Evolutionary conservation across 2,797 vertebrate species (phyloP), one percentile per base, ranked within the genome.

Genomic region (Ceyx erithaca): DNA sequence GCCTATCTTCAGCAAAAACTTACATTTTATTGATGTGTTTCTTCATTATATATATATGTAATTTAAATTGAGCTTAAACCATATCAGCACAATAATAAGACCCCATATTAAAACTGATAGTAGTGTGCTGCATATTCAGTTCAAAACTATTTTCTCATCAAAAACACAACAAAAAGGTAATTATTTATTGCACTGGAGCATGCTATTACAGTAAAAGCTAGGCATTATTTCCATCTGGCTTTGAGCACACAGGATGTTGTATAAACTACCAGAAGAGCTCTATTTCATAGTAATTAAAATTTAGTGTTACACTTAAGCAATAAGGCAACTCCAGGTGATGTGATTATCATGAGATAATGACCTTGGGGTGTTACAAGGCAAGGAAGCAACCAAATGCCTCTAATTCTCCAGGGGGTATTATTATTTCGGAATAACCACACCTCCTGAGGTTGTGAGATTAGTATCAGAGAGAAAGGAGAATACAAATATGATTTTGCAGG

Each of bases 211-310:
- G 94, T 96, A 97, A 97, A 97, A 98, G 95, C 94, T 87, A 97
- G 94, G 92, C 92, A 93, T 96, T 97, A 92, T 96, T 98, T 98
- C 97, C 97, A 98, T 98, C 98, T 98, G 97, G 96, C 97, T 97
- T 97, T 97, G 96, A 55, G 83, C 97, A 96, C 96, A 97, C 96
- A 97, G 96, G 97, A 98, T 97, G 97, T 97, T 97, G 96, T 96
- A 93, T 89, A 97, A 97, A 97, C 97, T 97, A 97, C 95, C 97
- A 98, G 95, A 97, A 98, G 97, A 97, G 95, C 97, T 96, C 97
- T 98, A 97, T 97, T 98, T 98, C 97, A 97, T 94, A 97, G 97
- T 98, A 98, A 98, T 98, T 98, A 98, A 98, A 98, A 98, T 98
- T 98, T 98, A 98, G 97, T 96, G 96, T 97, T 98, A 96, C 96